Percentiles rank a stretch among this genome's conserved stretches.
Evolutionary conservation across 2,797 vertebrate genomes (phyloP).

Genomic region (Megaceryle alcyon): DNA sequence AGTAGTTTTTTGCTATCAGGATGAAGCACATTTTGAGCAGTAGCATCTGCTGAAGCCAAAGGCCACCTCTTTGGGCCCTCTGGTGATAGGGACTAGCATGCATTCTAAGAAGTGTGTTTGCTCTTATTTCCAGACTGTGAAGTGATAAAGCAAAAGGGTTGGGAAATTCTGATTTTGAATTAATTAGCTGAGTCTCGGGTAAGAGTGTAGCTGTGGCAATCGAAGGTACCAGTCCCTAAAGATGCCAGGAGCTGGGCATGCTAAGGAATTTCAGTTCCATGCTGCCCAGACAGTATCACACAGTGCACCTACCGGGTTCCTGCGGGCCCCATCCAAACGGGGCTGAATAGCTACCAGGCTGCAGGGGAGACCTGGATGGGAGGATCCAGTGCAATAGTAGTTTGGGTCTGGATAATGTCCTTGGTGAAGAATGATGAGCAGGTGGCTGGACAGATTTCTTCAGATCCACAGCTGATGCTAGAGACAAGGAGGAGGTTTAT

Average conservation of each 20-base stretch:
- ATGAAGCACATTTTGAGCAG: not conserved
- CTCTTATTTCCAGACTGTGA: slow-evolving; percentile 1
- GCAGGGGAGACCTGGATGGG: not conserved
- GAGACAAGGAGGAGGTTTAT: not conserved
- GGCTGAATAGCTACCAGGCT: not conserved
- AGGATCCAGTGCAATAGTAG: not conserved
- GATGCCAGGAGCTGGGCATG: not conserved
- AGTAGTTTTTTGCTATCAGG: not conserved
- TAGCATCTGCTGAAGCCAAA: not conserved
- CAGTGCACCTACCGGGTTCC: not conserved
- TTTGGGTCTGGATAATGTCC: not conserved
- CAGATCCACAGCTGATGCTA: not conserved
- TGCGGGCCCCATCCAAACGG: not conserved
- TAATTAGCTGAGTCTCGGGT: not conserved
- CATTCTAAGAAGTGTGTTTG: not conserved
- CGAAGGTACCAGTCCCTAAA: not conserved
- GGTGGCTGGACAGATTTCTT: not conserved
- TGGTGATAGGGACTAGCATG: not conserved
- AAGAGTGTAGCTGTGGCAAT: not conserved
- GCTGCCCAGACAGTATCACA: not conserved
- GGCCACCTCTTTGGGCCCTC: not conserved
- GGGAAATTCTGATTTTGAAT: slow-evolving; percentile 19
- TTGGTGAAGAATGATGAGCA: not conserved
- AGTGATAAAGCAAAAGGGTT: not conserved
- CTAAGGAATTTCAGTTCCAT: not conserved